Evolutionary conservation across 2,888 invertebrate species (phyloP), one percentile per base, ranked within the genome.

Genomic region (Vesta saturnalis): DNA sequence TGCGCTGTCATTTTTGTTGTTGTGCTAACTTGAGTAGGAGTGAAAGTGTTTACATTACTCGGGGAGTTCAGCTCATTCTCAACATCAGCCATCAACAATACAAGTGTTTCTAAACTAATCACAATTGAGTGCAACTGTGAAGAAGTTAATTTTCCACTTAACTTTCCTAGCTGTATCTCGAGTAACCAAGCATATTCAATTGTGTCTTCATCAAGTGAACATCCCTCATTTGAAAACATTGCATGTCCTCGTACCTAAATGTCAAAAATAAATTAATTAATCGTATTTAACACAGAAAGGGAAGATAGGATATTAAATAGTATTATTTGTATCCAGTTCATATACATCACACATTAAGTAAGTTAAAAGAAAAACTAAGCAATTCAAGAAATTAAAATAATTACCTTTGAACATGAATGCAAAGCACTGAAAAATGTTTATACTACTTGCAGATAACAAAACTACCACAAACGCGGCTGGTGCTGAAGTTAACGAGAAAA

Each of bases 131-230:
- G 94, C 0, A 98, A 81, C 87, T 93, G 97, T 0, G 97, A 94
- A 21, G 94, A 87, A 0, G 96, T 96, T 55, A 99, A 85, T 79
- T 95, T 93, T 0, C 97, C 98, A 21, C 93, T 94, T 14, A 99
- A 84, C 82, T 97, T 96, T 0, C 99, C 99, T 49, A 99, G 84
- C 76, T 97, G 95, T 2, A 97, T 89, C 83, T 99, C 99, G 77
- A 99, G 90, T 77, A 98, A 87, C 99, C 99, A 99, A 0, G 94
- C 96, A 82, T 99, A 99, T 82, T 99, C 99, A 15, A 99, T 85
- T 0, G 98, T 97, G 77, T 98, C 98, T 82, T 96, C 93, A 78
- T 97, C 96, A 16, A 97, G 86, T 6, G 92, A 90, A 71, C 96
- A 88, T 62, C 95, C 96, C 64, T 94, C 91, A 79, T 95, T 95